These are phyloP conservation scores for Danio choprae DNA, from an alignment of 2,797 vertebrate genomes.

Conservation along the genomic window DNA sequence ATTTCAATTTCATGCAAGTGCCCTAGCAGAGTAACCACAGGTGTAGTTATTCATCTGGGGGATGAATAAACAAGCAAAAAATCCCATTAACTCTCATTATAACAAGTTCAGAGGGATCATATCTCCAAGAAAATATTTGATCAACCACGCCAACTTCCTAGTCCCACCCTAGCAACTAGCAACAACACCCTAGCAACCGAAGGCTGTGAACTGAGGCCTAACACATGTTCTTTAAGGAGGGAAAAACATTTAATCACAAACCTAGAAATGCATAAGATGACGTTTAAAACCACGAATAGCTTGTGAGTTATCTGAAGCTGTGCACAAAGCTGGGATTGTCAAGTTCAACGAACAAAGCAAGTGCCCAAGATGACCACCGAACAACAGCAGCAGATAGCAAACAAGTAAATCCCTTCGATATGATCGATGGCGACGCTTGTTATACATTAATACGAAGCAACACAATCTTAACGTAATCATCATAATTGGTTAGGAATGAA, in stretches of 20 bases:
- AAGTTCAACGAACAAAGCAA: slow-evolving; percentile 58
- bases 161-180: slow-evolving; percentile 18
- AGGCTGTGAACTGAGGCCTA: too few species aligned
- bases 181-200: slow-evolving; percentile 18
- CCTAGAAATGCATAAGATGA: neutral
- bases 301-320: neutral
- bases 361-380: slow-evolving; percentile 11
- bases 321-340: slow-evolving; percentile 52
- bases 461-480: neutral
- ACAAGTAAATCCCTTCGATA: slow-evolving; percentile 6
- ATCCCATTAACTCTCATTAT: neutral
- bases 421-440: neutral
- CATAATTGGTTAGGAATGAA: neutral
- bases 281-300: neutral
- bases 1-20: neutral
- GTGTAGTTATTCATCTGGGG: neutral
- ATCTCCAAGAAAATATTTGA: neutral
- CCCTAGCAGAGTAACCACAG: neutral
- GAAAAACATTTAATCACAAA: neutral
- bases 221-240: neutral
- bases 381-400: slow-evolving; percentile 18
- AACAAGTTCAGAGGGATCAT: neutral
- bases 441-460: neutral
- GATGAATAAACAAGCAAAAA: neutral
- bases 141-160: neutral